These are phyloP conservation scores for Collichthys lucidus DNA, from an alignment of 2,113 vertebrate genomes.

Conservation along the genomic window DNA sequence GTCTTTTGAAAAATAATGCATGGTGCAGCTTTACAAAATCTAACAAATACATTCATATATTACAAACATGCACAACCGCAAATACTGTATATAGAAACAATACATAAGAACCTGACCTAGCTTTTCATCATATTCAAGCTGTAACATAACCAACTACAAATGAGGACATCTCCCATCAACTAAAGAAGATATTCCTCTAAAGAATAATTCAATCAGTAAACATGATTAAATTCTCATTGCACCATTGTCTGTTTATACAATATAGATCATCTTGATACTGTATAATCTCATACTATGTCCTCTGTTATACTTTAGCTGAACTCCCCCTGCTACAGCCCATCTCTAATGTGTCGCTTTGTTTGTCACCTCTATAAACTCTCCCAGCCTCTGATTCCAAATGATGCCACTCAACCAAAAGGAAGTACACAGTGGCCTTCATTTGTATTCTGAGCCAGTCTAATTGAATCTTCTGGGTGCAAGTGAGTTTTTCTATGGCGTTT, in stretches of 20 bases:
- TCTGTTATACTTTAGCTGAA: slow-evolving; percentile 26
- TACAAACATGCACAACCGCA: not conserved
- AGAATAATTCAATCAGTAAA: slow-evolving; percentile 18
- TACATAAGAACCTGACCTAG: too few relatives aligned
- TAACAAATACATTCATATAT: not conserved
- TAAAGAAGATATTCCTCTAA: not conserved
- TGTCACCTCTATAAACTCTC: slow-evolving; percentile 43
- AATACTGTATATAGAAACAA: not conserved
- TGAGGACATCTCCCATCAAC: not conserved
- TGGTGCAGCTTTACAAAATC: not conserved
- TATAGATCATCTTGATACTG: slow-evolving; percentile 5
- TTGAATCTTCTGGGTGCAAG: slow-evolving; percentile 43
- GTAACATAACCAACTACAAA: not conserved
- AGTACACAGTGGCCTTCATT: slow-evolving; percentile 46
- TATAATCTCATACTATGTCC: slow-evolving; percentile 5
- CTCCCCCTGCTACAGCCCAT: not conserved
- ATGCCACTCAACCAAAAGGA: slow-evolving; percentile 41
- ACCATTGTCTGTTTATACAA: slow-evolving; percentile 1
- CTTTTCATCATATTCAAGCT: not conserved
- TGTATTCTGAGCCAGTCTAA: slow-evolving; percentile 48
- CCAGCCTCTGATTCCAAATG: slow-evolving; percentile 21
- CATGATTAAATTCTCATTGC: slow-evolving; percentile 8
- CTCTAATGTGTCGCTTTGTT: slow-evolving; percentile 26
- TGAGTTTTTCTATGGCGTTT: slow-evolving; percentile 35
- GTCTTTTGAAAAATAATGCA: not conserved